Evolutionary conservation across 2,888 invertebrate species (phyloP).

Genomic region (Trisateles emortualis): DNA sequence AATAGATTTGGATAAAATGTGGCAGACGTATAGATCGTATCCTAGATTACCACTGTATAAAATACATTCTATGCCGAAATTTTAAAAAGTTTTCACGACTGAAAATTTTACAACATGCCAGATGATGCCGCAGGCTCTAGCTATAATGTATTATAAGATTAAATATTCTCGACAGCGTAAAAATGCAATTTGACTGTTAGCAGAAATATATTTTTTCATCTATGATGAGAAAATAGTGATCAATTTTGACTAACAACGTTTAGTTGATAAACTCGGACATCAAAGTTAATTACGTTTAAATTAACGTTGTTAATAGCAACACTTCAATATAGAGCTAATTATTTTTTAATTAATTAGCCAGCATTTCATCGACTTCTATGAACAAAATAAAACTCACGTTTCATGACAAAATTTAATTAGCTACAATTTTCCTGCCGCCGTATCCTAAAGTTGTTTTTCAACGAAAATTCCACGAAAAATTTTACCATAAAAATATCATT

Average conservation of each 20-base stretch:
- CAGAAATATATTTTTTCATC: no score
- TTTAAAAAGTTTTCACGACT: no score
- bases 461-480: constrained; percentile 1
- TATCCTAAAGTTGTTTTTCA: not conserved
- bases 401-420: constrained; percentile 14
- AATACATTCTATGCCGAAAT: no score
- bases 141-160: no score
- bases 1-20: no score
- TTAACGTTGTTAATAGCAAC: not conserved
- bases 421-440: not conserved
- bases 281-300: not conserved
- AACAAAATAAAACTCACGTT: constrained; percentile 3
- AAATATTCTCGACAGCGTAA: no score
- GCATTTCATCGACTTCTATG: not conserved
- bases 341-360: constrained; percentile 3
- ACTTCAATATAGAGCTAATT: constrained; percentile 5
- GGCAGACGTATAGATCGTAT: no score
- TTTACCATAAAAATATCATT: constrained; percentile 32
- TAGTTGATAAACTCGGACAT: not conserved
- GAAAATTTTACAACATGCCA: no score
- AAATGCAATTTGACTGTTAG: no score
- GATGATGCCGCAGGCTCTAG: no score
- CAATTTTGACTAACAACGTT: not conserved
- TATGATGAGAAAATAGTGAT: not conserved
- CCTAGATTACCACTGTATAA: no score